A percentile compares a stretch with the other conserved stretches of the same genome.
These are phyloP conservation scores for Drepanosiphum platanoidis DNA, from an alignment of 2,888 invertebrate species.

Conservation along the genomic window DNA sequence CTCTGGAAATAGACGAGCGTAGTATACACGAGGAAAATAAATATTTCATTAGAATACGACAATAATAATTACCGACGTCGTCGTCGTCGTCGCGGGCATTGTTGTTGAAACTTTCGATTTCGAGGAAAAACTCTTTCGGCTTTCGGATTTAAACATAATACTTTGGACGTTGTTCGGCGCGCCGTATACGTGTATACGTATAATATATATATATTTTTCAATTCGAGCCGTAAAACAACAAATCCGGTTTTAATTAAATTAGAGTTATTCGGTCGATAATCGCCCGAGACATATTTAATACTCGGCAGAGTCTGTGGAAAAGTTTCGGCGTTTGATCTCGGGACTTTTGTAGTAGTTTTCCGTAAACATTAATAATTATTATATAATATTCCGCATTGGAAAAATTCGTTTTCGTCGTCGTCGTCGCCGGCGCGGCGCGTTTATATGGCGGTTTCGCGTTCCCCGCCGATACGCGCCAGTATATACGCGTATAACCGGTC, in stretches of 20 bases:
- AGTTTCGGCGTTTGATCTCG: not conserved
- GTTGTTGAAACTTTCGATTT: no score
- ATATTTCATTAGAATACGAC: no score
- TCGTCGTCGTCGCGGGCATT: no score
- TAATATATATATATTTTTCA: no score
- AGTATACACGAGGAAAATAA: no score
- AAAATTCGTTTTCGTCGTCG: no score
- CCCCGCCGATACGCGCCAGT: not conserved
- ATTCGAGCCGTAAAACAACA: not conserved
- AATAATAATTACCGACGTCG: no score
- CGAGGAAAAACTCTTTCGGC: not conserved
- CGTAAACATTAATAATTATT: not conserved
- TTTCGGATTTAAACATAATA: not conserved
- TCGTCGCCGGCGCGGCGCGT: not conserved
- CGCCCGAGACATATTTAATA: not conserved
- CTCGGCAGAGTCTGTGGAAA: not conserved
- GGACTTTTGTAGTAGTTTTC: not conserved
- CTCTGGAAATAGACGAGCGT: no score
- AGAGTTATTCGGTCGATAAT: not conserved
- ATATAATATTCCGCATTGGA: not conserved
- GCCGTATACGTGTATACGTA: no score
- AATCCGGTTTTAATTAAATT: not conserved
- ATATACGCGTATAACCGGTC: not conserved
- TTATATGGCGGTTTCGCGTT: not conserved
- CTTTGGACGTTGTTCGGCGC: not conserved